A percentile compares a stretch with the other conserved stretches of the same genome.
These are phyloP conservation scores for Chlorodrepanis virens DNA, from an alignment of 2,113 vertebrate genomes.

Conservation along the genomic window DNA sequence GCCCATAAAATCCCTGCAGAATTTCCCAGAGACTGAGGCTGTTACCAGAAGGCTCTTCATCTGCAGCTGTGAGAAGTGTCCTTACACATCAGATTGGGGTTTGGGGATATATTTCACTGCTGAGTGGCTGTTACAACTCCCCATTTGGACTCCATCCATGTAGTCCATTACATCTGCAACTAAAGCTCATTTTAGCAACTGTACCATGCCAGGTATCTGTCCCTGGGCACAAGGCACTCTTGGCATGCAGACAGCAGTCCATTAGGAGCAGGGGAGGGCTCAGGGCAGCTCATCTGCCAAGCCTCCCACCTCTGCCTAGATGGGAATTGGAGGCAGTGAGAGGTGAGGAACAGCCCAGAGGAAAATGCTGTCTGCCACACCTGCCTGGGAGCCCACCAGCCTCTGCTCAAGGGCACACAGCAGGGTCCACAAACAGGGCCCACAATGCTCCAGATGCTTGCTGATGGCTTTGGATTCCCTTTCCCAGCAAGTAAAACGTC, in stretches of 20 bases:
- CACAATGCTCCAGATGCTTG: neutral
- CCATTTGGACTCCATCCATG: constrained; percentile 22
- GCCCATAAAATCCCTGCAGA: neutral
- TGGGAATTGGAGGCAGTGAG: neutral
- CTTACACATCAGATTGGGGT: neutral
- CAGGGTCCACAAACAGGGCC: neutral
- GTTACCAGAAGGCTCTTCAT: neutral
- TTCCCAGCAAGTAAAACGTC: neutral
- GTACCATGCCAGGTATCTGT: neutral
- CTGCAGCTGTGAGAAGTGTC: neutral
- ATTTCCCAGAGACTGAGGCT: neutral
- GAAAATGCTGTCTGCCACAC: neutral
- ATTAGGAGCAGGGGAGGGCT: neutral
- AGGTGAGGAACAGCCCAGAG: neutral
- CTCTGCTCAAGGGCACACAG: neutral
- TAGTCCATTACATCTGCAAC: neutral
- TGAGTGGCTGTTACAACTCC: neutral
- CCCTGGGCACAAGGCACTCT: neutral
- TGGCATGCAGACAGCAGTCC: neutral
- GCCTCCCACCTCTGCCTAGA: neutral
- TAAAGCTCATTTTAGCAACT: neutral
- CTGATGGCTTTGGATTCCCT: neutral
- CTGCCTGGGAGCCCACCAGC: neutral
- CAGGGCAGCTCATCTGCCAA: neutral
- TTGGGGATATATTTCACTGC: neutral